A percentile compares a stretch with the other conserved stretches of the same genome.
These are phyloP conservation scores for Plagodis pulveraria DNA, from an alignment of 2,888 invertebrate species.

Conservation along the genomic window DNA sequence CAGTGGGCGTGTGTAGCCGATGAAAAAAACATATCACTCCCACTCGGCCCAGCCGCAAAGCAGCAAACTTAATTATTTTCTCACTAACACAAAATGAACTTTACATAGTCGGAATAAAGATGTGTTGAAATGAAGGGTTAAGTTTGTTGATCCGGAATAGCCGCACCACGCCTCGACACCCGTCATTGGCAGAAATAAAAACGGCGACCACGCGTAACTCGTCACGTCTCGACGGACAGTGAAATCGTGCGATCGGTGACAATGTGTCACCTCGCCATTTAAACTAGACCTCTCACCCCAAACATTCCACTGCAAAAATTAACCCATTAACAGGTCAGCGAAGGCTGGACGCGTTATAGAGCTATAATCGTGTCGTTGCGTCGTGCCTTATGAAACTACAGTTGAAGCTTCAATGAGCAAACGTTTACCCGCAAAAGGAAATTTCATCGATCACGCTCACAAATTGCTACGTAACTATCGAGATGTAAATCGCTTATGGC, in stretches of 20 bases:
- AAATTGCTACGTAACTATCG: slow-evolving; percentile 79
- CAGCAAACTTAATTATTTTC: slow-evolving; percentile 50
- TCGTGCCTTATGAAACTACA: slow-evolving; percentile 82
- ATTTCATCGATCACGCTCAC: slow-evolving; percentile 81
- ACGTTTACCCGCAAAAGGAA: slow-evolving; percentile 77
- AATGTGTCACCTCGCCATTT: slow-evolving; percentile 68
- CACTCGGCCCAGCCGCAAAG: slow-evolving; percentile 69
- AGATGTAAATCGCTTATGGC: slow-evolving; percentile 79
- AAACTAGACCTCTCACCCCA: slow-evolving; percentile 34
- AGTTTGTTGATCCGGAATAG: slow-evolving; percentile 61
- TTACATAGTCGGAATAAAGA: slow-evolving; percentile 57
- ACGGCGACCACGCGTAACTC: slow-evolving; percentile 83
- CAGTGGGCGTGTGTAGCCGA: slow-evolving; percentile 76
- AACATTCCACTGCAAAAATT: slow-evolving; percentile 35
- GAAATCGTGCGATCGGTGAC: slow-evolving; percentile 82
- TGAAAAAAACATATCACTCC: slow-evolving; percentile 83
- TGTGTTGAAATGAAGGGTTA: slow-evolving; percentile 43
- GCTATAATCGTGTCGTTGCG: slow-evolving; percentile 62
- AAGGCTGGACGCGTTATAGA: slow-evolving; percentile 59
- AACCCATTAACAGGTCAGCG: slow-evolving; percentile 47
- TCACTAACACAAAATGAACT: slow-evolving; percentile 52
- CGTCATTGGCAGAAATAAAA: slow-evolving; percentile 85
- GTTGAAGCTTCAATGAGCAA: slow-evolving; percentile 80
- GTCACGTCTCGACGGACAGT: slow-evolving; percentile 81
- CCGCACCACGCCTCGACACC: slow-evolving; percentile 82